A percentile compares a stretch with the other conserved stretches of the same genome.
Evolutionary conservation across 2,888 invertebrate genomes (phyloP).

Genomic region (Caenorhabditis virilis): DNA sequence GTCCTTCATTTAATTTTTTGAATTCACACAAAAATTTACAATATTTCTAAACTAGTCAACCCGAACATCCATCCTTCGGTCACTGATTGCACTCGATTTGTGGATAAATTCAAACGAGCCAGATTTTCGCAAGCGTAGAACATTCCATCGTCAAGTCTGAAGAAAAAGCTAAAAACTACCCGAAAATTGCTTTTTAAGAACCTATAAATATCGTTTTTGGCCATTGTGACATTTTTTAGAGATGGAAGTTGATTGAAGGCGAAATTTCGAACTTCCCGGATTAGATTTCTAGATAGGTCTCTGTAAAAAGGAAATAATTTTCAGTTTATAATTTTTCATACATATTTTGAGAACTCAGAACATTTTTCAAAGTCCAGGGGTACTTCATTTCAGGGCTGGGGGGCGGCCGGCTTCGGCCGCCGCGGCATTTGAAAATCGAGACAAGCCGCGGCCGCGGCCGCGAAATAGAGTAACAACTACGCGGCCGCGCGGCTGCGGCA

Average conservation of each 20-base stretch:
- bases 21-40: constrained; percentile 30
- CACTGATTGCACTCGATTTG: constrained; percentile 43
- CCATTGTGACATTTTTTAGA: constrained; percentile 37
- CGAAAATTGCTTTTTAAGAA: background rate
- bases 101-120: constrained; percentile 45
- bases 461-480: too few species aligned
- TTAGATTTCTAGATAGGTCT: constrained; percentile 45
- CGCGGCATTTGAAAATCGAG: too few species aligned
- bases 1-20: background rate
- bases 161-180: background rate
- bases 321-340: background rate
- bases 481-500: too few species aligned
- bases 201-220: constrained; percentile 42
- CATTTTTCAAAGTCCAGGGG: background rate
- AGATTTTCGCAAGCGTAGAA: constrained; percentile 48
- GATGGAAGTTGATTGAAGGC: constrained; percentile 41
- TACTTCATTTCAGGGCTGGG: too few species aligned
- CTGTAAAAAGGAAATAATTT: constrained; percentile 24
- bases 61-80: constrained; percentile 54
- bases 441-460: too few species aligned
- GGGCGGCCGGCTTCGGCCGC: too few species aligned
- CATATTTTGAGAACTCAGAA: background rate
- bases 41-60: constrained; percentile 35
- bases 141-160: constrained; percentile 50
- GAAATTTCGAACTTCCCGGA: constrained; percentile 33